Evolutionary conservation across 2,797 vertebrate species (phyloP).

Genomic region (Gallinago nigripennis): DNA sequence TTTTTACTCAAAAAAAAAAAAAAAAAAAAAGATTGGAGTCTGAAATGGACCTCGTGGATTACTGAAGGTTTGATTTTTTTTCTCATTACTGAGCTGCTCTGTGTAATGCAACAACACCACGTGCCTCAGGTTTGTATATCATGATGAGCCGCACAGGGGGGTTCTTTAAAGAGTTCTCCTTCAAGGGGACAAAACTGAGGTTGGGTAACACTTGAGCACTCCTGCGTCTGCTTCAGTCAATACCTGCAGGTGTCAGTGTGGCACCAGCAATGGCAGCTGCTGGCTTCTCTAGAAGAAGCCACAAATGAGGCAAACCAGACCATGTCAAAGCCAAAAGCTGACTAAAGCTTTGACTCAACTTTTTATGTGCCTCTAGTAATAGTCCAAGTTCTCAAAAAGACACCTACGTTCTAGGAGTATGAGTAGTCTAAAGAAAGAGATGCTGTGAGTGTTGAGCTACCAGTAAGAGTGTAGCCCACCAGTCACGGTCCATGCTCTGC

Average conservation of each 20-base stretch:
- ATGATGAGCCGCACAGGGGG: not conserved
- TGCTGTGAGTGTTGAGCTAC: not conserved
- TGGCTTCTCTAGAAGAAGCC: not conserved
- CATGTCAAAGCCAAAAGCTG: not conserved
- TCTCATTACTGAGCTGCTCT: not conserved
- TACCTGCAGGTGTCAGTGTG: not conserved
- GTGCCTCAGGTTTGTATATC: not conserved
- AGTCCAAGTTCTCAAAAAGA: not conserved
- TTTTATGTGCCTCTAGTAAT: fast-evolving
- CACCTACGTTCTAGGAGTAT: not conserved
- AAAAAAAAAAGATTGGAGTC: not conserved
- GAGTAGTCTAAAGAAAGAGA: not conserved
- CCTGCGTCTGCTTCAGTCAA: not conserved
- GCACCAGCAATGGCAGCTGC: not conserved
- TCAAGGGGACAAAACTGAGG: not conserved
- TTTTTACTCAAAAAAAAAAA: not conserved
- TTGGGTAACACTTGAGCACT: not conserved
- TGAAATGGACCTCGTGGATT: constrained; percentile 10
- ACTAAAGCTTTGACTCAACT: not conserved
- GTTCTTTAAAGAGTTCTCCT: not conserved
- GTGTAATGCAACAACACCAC: not conserved
- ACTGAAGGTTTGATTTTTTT: not conserved
- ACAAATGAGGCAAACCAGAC: not conserved
- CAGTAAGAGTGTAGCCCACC: not conserved
- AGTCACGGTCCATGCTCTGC: not conserved